These are phyloP conservation scores for Gymnocypris eckloni DNA, from an alignment of 2,797 vertebrate genomes.

Conservation along the genomic window DNA sequence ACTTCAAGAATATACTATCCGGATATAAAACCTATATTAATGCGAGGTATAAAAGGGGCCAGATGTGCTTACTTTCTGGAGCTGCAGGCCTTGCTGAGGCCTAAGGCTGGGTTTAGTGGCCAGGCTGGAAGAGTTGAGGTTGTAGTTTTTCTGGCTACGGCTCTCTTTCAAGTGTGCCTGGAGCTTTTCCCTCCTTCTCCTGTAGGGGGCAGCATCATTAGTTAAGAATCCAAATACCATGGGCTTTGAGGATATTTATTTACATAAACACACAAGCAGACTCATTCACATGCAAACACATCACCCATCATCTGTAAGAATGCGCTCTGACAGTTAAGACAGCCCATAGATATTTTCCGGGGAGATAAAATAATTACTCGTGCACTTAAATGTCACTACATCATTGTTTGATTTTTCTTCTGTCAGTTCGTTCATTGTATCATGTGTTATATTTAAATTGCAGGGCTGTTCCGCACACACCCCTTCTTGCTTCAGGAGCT, in stretches of 20 bases:
- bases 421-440: constrained; percentile 71
- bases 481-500: constrained; percentile 47
- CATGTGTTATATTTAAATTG: constrained; percentile 68
- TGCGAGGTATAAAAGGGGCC: not conserved
- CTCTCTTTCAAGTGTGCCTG: constrained; percentile 81
- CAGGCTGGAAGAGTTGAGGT: constrained; percentile 63
- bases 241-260: constrained; percentile 21
- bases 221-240: not conserved
- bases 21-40: not conserved
- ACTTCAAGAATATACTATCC: not conserved
- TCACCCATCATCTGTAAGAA: constrained; percentile 28
- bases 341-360: constrained; percentile 47
- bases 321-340: constrained; percentile 23
- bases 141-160: constrained; percentile 77
- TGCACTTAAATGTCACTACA: constrained; percentile 67
- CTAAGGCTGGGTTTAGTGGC: constrained; percentile 65
- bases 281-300: constrained; percentile 23
- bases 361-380: constrained; percentile 66
- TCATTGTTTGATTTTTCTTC: constrained; percentile 71
- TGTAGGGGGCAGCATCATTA: constrained; percentile 53
- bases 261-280: constrained; percentile 25
- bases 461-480: constrained; percentile 60
- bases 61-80: constrained; percentile 73
- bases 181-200: constrained; percentile 80
- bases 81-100: constrained; percentile 69